These are phyloP conservation scores for Mormyrops attenuatus DNA, from an alignment of 2,797 vertebrate genomes.

Conservation along the genomic window DNA sequence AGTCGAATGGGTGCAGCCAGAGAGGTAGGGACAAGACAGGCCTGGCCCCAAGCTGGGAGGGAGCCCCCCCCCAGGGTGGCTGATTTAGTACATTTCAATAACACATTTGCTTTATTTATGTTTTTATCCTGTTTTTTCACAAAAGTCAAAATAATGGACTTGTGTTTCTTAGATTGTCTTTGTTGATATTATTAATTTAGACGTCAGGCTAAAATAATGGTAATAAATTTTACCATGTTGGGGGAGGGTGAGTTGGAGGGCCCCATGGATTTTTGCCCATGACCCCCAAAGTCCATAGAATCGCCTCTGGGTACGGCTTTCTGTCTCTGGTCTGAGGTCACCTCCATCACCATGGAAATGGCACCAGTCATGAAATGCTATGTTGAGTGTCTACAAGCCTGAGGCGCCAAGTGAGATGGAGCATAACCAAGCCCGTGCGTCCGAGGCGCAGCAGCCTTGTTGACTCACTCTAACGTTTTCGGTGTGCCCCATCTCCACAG, in stretches of 20 bases:
- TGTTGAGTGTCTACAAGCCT: background rate
- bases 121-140: background rate
- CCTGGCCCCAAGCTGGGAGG: background rate
- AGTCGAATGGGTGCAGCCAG: background rate
- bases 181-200: background rate
- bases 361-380: background rate
- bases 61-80: background rate
- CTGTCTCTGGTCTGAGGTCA: background rate
- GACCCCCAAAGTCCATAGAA: background rate
- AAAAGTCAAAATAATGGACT: background rate
- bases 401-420: background rate
- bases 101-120: background rate
- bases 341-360: background rate
- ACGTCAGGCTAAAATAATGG: background rate
- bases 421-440: background rate
- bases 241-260: background rate
- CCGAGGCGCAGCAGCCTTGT: background rate
- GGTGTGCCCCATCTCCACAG: constrained; percentile 46
- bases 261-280: background rate
- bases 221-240: background rate
- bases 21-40: background rate
- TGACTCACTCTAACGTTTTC: background rate
- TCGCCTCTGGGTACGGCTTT: background rate
- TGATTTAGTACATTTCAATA: background rate
- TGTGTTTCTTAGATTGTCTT: background rate